A percentile compares a stretch with the other conserved stretches of the same genome.
Conservation (phyloP, 1,140 invertebrate species). For the Drosophila azteca region DNA sequence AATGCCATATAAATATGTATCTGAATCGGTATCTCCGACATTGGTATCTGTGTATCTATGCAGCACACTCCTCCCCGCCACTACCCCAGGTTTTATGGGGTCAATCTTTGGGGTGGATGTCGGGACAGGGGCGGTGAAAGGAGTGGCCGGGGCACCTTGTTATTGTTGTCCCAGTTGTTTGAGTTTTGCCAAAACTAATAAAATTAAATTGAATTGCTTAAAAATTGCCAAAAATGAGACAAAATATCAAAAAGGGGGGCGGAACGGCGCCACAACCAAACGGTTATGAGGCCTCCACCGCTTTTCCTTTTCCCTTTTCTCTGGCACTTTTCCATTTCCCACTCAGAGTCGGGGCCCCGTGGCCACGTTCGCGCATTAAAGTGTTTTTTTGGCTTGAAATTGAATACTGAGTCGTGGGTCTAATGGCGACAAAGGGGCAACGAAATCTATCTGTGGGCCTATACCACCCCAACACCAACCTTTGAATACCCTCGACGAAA, state of each 20-base stretch:
- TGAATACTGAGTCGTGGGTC: slow-evolving; percentile 75
- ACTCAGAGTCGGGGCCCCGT: slow-evolving; percentile 2
- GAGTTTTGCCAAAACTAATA: slow-evolving; percentile 80
- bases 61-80: slow-evolving; percentile 14
- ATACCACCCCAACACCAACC: background rate
- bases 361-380: slow-evolving; percentile 76
- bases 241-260: slow-evolving; percentile 53
- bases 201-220: slow-evolving; percentile 83
- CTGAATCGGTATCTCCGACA: slow-evolving; percentile 12
- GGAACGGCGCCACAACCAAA: slow-evolving; percentile 60
- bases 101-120: slow-evolving; percentile 25
- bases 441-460: slow-evolving; percentile 19
- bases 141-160: slow-evolving; percentile 46
- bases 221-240: slow-evolving; percentile 81
- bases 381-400: slow-evolving; percentile 68
- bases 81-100: slow-evolving; percentile 69
- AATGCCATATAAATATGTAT: slow-evolving; percentile 77
- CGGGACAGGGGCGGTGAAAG: background rate
- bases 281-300: slow-evolving; percentile 64
- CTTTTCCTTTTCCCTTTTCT: slow-evolving; percentile 6
- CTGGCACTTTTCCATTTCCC: slow-evolving; percentile 1
- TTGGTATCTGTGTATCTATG: slow-evolving; percentile 47
- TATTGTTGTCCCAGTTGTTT: slow-evolving; percentile 78
- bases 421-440: slow-evolving; percentile 52
- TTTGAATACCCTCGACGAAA: slow-evolving; percentile 20